A percentile compares a stretch with the other conserved stretches of the same genome.
These are phyloP conservation scores for Vespertilio murinus DNA, from an alignment of 2,797 vertebrate species.

Conservation along the genomic window DNA sequence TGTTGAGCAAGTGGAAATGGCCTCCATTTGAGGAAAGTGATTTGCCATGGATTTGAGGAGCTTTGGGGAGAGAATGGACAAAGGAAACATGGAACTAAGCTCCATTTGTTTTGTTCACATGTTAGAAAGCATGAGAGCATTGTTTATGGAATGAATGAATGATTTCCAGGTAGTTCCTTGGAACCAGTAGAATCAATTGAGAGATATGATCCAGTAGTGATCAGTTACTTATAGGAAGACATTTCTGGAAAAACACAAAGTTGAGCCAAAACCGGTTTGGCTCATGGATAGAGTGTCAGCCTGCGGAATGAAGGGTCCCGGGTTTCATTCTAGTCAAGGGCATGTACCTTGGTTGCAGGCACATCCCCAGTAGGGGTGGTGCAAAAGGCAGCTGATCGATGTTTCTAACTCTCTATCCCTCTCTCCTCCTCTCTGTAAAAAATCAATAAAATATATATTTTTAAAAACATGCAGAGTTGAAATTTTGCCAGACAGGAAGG, in stretches of 20 bases:
- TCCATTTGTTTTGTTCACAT: neutral
- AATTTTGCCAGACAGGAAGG: neutral
- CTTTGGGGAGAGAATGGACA: neutral
- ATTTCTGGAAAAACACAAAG: neutral
- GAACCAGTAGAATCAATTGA: neutral
- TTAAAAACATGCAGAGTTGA: too few species aligned
- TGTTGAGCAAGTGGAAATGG: neutral
- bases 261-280: too few species aligned
- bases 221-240: neutral
- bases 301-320: too few species aligned
- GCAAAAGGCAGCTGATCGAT: too few species aligned
- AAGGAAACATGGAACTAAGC: neutral
- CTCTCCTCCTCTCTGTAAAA: too few species aligned
- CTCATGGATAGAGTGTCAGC: too few species aligned
- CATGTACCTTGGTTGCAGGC: too few species aligned
- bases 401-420: too few species aligned
- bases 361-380: too few species aligned
- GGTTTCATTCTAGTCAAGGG: too few species aligned
- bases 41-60: neutral
- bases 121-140: neutral
- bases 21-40: neutral
- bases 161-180: neutral
- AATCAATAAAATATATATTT: too few species aligned
- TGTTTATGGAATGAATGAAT: neutral
- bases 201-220: neutral